Conservation (phyloP, 2,888 invertebrate species). For the Tinea pellionella region DNA sequence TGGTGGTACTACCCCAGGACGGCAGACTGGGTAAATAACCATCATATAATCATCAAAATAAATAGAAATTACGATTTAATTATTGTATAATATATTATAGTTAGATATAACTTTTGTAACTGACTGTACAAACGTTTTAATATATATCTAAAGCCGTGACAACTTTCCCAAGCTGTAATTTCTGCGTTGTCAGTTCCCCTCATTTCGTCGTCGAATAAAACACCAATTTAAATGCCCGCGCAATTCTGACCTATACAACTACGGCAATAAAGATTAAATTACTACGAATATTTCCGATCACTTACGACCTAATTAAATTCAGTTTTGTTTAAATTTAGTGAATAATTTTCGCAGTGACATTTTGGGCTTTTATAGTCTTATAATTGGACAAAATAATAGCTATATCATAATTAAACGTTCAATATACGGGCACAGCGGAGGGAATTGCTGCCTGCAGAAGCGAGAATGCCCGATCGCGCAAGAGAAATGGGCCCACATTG, state of each 20-base stretch:
- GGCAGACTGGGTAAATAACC: too few relatives aligned
- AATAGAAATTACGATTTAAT: too few relatives aligned
- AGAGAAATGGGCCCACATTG: too few relatives aligned
- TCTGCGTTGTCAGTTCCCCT: constrained; percentile 3
- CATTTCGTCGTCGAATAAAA: constrained; percentile 1
- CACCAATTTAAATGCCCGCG: not conserved
- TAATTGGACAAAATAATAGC: not conserved
- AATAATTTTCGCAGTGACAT: constrained; percentile 3
- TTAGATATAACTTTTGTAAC: not conserved
- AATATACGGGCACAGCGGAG: too few relatives aligned
- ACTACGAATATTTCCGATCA: too few relatives aligned
- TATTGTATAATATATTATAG: too few relatives aligned
- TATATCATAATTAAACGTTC: not conserved
- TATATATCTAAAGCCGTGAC: not conserved
- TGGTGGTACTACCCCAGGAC: too few relatives aligned
- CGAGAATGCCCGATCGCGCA: too few relatives aligned
- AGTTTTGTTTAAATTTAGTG: not conserved
- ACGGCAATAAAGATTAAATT: not conserved
- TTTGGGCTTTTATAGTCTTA: not conserved
- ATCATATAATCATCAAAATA: too few relatives aligned
- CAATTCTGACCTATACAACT: not conserved
- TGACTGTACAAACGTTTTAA: not conserved
- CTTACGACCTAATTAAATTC: not conserved
- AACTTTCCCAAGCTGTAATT: constrained; percentile 8
- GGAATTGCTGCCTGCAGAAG: too few relatives aligned